Conservation (phyloP, 2,888 invertebrate species). For the Xestia rhomboidea region DNA sequence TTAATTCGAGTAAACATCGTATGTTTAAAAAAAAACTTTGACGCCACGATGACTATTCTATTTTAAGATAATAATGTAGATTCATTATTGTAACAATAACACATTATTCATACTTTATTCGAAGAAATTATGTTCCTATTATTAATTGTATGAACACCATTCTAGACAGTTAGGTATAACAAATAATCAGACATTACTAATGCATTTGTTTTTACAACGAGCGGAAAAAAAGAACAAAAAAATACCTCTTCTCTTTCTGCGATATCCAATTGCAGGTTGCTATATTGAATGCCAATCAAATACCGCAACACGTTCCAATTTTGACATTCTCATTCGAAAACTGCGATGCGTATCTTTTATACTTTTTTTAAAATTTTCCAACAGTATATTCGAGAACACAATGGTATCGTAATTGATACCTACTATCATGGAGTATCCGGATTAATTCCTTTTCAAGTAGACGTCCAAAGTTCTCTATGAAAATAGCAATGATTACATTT, state of each 20-base stretch:
- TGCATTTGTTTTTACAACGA: not conserved
- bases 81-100: constrained; percentile 15
- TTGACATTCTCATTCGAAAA: not conserved
- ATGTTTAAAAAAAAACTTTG: constrained; percentile 12
- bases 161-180: not conserved
- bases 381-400: not conserved
- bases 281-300: constrained; percentile 9
- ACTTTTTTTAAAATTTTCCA: not conserved
- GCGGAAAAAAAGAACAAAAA: not conserved
- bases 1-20: constrained; percentile 17
- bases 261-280: not conserved
- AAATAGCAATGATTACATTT: not conserved
- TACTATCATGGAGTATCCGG: not conserved
- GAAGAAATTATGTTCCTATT: not conserved
- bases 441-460: constrained; percentile 2
- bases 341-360: not conserved
- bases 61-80: constrained; percentile 21
- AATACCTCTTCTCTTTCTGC: not conserved
- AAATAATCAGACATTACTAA: not conserved
- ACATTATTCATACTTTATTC: constrained; percentile 11
- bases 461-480: not conserved
- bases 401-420: not conserved
- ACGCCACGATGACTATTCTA: constrained; percentile 15
- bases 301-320: not conserved
- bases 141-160: not conserved